Conservation (phyloP, 2,888 invertebrate genomes). For the Thera britannica region DNA sequence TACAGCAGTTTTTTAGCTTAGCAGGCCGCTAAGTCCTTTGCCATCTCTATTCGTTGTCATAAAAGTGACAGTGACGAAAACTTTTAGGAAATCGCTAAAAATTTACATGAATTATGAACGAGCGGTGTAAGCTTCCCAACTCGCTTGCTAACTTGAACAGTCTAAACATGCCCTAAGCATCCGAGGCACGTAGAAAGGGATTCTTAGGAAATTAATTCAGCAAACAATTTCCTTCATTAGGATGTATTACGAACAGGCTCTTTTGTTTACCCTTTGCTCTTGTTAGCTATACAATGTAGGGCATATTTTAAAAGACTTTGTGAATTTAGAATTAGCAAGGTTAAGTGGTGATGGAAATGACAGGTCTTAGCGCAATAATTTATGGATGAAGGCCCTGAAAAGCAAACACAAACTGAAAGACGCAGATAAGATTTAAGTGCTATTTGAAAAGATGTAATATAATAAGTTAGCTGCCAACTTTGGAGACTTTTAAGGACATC, state of each 20-base stretch:
- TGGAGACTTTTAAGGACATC: no score
- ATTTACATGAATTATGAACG: no score
- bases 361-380: neutral
- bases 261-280: constrained; percentile 34
- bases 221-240: constrained; percentile 45
- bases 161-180: constrained; percentile 26
- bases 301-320: constrained; percentile 19
- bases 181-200: constrained; percentile 43
- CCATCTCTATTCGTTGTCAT: no score
- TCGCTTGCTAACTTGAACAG: neutral
- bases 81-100: no score
- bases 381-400: neutral
- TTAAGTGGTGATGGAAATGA: neutral
- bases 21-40: no score
- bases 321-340: constrained; percentile 2
- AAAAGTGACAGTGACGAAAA: no score
- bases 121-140: neutral
- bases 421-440: no score
- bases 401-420: no score
- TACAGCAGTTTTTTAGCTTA: no score
- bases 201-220: constrained; percentile 44
- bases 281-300: constrained; percentile 24
- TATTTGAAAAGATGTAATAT: no score
- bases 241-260: constrained; percentile 37
- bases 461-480: no score